A percentile compares a stretch with the other conserved stretches of the same genome.
phyloP scores from a whole-genome alignment of 2,888 invertebrate genomes.

The Drosophila quasianomalipes region DNA sequence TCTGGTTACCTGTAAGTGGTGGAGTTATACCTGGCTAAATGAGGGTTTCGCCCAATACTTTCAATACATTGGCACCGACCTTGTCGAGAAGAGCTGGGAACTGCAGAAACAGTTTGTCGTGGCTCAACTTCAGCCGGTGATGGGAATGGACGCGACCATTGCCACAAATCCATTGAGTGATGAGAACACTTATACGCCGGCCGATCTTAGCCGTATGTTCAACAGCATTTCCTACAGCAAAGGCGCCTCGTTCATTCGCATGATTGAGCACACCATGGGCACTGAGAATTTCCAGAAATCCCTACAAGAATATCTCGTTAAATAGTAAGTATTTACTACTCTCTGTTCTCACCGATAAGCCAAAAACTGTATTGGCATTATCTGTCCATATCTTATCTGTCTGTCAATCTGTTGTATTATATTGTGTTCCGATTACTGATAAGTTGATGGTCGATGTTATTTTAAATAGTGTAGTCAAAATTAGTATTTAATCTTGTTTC shows the following conservation, averaged over 20 bases:
- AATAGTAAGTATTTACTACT: constrained; percentile 66
- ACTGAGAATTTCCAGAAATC: constrained; percentile 86
- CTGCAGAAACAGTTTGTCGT: constrained; percentile 90
- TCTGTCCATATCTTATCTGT: background rate
- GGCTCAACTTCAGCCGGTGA: constrained; percentile 89
- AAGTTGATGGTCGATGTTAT: background rate
- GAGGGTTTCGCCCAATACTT: constrained; percentile 91
- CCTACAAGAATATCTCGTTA: constrained; percentile 87
- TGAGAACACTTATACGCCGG: constrained; percentile 87
- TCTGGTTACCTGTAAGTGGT: constrained; percentile 87
- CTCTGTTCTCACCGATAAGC: too few relatives aligned
- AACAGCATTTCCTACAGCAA: constrained; percentile 90
- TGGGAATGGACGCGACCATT: constrained; percentile 87
- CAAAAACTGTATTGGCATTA: too few relatives aligned
- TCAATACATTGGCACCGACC: constrained; percentile 88
- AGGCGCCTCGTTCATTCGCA: constrained; percentile 89
- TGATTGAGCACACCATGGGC: constrained; percentile 89
- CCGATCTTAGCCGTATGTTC: constrained; percentile 88
- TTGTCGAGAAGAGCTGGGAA: constrained; percentile 88
- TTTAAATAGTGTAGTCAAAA: background rate
- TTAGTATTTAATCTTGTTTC: background rate
- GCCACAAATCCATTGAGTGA: constrained; percentile 88
- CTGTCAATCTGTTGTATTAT: background rate
- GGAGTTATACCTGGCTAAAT: constrained; percentile 88
- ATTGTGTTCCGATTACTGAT: background rate